phyloP scores from a whole-genome alignment of 2,888 invertebrate species.

The Mylabris sibirica region DNA sequence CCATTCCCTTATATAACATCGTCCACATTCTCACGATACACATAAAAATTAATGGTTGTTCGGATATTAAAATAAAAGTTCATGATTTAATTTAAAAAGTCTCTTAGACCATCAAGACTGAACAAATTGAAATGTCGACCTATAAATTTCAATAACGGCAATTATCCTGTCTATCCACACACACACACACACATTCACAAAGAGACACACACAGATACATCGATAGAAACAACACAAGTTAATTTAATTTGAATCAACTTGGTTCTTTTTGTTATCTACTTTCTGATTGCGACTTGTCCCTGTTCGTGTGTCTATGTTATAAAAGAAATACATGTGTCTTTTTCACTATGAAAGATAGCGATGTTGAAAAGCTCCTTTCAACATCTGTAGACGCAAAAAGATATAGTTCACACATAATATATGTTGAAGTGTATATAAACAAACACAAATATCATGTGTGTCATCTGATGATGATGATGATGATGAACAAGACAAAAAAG shows the following conservation, averaged over 20 bases:
- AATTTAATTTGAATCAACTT: background rate
- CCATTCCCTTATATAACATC: background rate
- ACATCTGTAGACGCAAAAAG: background rate
- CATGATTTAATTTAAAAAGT: background rate
- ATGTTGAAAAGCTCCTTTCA: constrained; percentile 11
- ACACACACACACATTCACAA: no score
- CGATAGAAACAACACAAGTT: background rate
- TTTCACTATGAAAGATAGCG: background rate
- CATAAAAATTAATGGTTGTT: constrained; percentile 5
- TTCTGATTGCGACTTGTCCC: no score
- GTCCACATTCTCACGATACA: constrained; percentile 3
- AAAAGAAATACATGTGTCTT: background rate
- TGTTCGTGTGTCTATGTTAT: background rate
- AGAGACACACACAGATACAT: no score
- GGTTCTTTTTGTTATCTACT: background rate
- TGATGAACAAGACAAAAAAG: background rate
- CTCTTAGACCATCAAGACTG: background rate
- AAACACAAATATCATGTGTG: constrained; percentile 6
- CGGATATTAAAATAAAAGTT: background rate
- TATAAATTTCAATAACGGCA: constrained; percentile 4
- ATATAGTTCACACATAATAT: constrained; percentile 12
- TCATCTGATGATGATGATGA: background rate
- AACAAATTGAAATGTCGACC: background rate
- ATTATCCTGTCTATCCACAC: constrained; percentile 4
- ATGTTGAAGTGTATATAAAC: background rate